Base-by-base conservation (phyloP, 1,140 invertebrate genomes). In the Orius insidiosus region DNA sequence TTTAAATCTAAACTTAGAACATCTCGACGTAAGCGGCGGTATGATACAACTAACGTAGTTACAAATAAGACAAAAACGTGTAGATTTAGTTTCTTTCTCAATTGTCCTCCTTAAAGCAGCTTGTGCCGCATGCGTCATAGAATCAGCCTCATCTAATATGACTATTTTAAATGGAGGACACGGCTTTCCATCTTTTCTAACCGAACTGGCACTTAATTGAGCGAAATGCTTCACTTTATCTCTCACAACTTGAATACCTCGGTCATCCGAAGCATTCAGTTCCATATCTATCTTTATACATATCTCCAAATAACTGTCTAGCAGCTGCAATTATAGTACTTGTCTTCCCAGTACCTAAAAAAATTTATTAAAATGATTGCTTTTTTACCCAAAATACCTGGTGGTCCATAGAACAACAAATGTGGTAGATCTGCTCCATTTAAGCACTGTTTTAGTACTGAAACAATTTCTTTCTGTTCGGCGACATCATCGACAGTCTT, bases 21-120 rank as follows among this genome's bases (percentile, higher is more conserved):
- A 99, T 55, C 96, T 72, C 6, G 94, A 98, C 2, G 93, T 95
- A 13, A 99, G 74, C 2, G 96, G 96, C 55, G 93, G 86, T 56
- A 99, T 99, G 47, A 99, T 98, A 49, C 89, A 74, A 2, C 88
- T 95, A 1, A 98, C 81, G 63, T 99, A 99, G 63, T 99, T 99
- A 64, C 96, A 99, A 55, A 98, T 87, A 5, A 99, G 68, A 67
- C 96, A 98, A 65, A 99, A 99, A 38, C 95, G 65, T 0, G 96
- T 99, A 14, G 86, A 89, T 53, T 83, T 80, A 0, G 86, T 85
- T 60, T 98, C 82, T 59, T 85, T 87, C 62, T 99, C 96, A 88
- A 99, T 99, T 8, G 89, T 98, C 53, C 96, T 74, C 54, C 96
- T 74, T 5, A 99, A 66, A 0, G 95, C 94, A 15, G 90, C 80